Base-by-base conservation (phyloP, 2,797 vertebrate genomes). In the Thaleichthys pacificus region DNA sequence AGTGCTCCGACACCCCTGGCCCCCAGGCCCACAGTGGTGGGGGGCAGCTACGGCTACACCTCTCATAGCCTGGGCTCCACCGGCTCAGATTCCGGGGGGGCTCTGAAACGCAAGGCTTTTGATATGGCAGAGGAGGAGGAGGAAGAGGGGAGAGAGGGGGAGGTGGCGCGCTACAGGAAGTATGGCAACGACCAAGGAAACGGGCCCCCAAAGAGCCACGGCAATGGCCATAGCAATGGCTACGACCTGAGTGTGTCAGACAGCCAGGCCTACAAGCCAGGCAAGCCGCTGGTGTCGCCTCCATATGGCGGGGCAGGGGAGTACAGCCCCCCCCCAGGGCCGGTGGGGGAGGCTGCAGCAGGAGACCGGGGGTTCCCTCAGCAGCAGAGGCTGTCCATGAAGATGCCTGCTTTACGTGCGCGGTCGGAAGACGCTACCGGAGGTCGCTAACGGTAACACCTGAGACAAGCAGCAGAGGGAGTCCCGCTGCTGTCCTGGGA, bases 1-100 rank as follows among this genome's bases (percentile, higher is more conserved):
- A 94, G 94, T 0, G 91, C 95, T 1, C 95, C 95, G 51, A 94
- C 95, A 14, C 95, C 93, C 17, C 87, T 96, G 61, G 90, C 94
- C 21, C 85, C 93, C 21, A 89, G 88, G 73, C 93, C 91, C 0
- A 89, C 93, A 0, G 81, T 93, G 28, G 85, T 94, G 0, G 93
- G 91, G 0, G 80, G 85, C 1, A 79, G 84, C 15, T 97, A 96
- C 12, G 74, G 90, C 79, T 94, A 95, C 88, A 89, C 93, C 38
- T 82, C 91, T 0, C 88, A 93, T 0, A 84, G 80, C 30, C 85
- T 93, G 24, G 89, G 84, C 67, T 90, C 86, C 51, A 56, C 51
- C 2, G 88, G 81, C 38, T 71, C 91, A 0, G 90, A 92, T n/a
- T 42, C 82, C 17, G 90, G 87, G 0, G 84, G 72, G 1, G 76